phyloP scores from a whole-genome alignment of 2,888 invertebrate species.

The Eristalis intricaria region DNA sequence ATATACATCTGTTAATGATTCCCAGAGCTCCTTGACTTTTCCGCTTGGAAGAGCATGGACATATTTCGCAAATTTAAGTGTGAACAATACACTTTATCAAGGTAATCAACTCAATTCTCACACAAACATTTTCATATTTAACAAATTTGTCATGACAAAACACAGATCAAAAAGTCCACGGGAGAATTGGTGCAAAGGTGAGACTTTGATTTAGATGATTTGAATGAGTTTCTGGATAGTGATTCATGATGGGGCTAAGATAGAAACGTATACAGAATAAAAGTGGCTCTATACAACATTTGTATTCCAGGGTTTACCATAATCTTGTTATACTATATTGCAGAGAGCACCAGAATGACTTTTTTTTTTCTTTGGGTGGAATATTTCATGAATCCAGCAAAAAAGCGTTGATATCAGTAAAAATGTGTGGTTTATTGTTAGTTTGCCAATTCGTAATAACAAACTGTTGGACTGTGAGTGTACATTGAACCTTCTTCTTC shows the following conservation, averaged over 20 bases:
- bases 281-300: too few relatives aligned
- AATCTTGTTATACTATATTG: too few relatives aligned
- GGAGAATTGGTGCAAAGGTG: not conserved
- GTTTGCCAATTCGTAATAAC: too few relatives aligned
- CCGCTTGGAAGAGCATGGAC: not conserved
- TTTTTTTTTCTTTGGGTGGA: too few relatives aligned
- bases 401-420: too few relatives aligned
- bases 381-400: too few relatives aligned
- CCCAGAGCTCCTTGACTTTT: slow-evolving; percentile 7
- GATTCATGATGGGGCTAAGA: not conserved
- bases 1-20: not conserved
- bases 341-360: too few relatives aligned
- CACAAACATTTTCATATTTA: not conserved
- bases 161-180: not conserved
- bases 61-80: not conserved
- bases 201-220: not conserved
- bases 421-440: too few relatives aligned
- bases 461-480: too few relatives aligned
- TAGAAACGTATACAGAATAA: too few relatives aligned
- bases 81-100: not conserved
- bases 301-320: too few relatives aligned
- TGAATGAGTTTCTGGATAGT: not conserved
- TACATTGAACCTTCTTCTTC: too few relatives aligned
- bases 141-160: not conserved
- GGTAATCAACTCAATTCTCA: not conserved